These are phyloP conservation scores for Drosophila prolongata DNA, from an alignment of 2,888 invertebrate species.

Conservation along the genomic window DNA sequence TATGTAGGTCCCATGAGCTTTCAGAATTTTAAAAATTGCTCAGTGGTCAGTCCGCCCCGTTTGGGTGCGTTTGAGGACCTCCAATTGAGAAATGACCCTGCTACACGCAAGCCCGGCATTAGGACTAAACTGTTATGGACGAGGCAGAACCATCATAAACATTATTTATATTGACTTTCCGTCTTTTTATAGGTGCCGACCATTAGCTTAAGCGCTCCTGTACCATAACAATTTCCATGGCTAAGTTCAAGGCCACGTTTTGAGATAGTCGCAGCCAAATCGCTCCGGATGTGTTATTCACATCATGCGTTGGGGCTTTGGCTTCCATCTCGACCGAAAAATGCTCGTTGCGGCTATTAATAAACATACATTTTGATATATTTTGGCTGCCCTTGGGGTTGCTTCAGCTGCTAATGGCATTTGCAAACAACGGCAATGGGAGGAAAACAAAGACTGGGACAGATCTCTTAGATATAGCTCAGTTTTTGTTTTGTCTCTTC, in stretches of 20 bases:
- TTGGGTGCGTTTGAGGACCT: constrained; percentile 23
- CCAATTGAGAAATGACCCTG: constrained; percentile 36
- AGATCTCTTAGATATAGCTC: background rate
- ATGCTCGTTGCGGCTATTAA: constrained; percentile 56
- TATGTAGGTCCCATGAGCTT: constrained; percentile 2
- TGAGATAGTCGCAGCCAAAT: constrained; percentile 29
- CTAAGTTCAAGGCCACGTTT: constrained; percentile 59
- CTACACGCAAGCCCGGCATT: constrained; percentile 62
- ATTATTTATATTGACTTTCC: constrained; percentile 66
- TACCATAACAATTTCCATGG: constrained; percentile 21
- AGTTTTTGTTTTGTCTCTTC: constrained; percentile 14
- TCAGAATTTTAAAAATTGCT: constrained; percentile 3
- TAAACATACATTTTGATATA: constrained; percentile 62
- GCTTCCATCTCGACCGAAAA: constrained; percentile 28
- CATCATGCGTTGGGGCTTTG: constrained; percentile 48
- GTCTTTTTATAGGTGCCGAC: constrained; percentile 41
- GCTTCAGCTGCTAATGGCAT: constrained; percentile 30
- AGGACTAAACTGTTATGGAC: constrained; percentile 51
- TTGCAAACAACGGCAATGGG: constrained; percentile 31
- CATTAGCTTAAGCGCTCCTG: constrained; percentile 52
- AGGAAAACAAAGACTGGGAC: constrained; percentile 12
- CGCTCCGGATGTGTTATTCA: constrained; percentile 44
- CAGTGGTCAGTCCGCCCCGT: constrained; percentile 8
- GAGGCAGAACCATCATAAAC: constrained; percentile 46
- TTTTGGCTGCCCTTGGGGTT: constrained; percentile 43